Evolutionary conservation across 2,797 vertebrate genomes (phyloP).

Genomic region (Megaceryle alcyon): DNA sequence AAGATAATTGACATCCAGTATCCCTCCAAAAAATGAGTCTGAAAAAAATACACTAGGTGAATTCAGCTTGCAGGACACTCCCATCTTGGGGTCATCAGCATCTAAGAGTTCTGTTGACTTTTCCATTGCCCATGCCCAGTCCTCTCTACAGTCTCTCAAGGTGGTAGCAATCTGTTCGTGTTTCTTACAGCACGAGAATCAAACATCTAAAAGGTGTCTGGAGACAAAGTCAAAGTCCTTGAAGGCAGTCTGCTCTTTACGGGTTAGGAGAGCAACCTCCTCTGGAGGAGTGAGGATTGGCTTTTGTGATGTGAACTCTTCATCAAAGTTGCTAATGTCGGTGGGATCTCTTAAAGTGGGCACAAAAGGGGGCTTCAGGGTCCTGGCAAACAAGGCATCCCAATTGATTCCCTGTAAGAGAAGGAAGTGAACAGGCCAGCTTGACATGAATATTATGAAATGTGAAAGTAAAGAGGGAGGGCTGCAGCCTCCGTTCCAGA

Average conservation of each 20-base stretch:
- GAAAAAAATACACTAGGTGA: not conserved
- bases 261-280: slow-evolving; percentile 75
- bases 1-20: not conserved
- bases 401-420: slow-evolving; percentile 84
- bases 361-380: slow-evolving; percentile 87
- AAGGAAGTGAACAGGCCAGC: not conserved
- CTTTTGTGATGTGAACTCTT: slow-evolving; percentile 89
- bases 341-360: slow-evolving; percentile 81
- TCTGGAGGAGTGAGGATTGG: slow-evolving; percentile 87
- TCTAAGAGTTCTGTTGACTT: not conserved
- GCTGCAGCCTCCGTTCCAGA: not conserved
- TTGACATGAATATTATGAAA: not conserved
- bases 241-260: slow-evolving; percentile 87
- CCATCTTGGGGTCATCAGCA: not conserved
- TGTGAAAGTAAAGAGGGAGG: not conserved
- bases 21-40: not conserved
- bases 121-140: not conserved
- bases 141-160: not conserved
- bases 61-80: not conserved
- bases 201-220: slow-evolving; percentile 60
- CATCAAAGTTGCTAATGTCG: slow-evolving; percentile 91
- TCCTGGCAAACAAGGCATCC: slow-evolving; percentile 86
- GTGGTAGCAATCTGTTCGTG: not conserved
- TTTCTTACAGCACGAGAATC: not conserved
- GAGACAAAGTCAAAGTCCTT: slow-evolving; percentile 91